These are phyloP conservation scores for Lomographa bimaculata DNA, from an alignment of 2,888 invertebrate genomes.

Conservation along the genomic window DNA sequence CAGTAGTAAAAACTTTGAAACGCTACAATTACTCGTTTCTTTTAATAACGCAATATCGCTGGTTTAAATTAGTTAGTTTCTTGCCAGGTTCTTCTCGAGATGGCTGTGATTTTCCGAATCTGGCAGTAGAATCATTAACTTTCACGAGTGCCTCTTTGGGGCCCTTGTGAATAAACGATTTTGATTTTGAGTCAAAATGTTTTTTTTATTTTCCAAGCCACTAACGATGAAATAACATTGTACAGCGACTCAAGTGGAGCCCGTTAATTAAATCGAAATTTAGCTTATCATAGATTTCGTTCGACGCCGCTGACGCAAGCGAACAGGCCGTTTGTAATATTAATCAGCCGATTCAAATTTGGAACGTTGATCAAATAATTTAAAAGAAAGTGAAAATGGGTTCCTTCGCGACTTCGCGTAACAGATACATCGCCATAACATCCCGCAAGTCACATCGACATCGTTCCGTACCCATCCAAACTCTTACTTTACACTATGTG, in stretches of 20 bases:
- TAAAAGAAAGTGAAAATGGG: slow-evolving; percentile 77
- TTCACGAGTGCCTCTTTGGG: no score
- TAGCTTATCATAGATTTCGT: slow-evolving; percentile 38
- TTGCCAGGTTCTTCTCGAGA: no score
- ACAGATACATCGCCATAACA: slow-evolving; percentile 20
- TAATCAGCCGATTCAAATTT: slow-evolving; percentile 60
- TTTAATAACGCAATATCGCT: no score
- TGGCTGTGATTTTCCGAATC: no score
- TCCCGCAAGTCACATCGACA: slow-evolving; percentile 8
- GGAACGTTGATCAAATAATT: slow-evolving; percentile 60
- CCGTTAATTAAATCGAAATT: slow-evolving; percentile 32
- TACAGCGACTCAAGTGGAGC: slow-evolving; percentile 1
- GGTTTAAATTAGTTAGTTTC: no score
- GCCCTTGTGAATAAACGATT: no score
- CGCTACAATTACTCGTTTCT: no score
- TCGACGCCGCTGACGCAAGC: slow-evolving; percentile 48
- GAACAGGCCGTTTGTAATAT: slow-evolving; percentile 47
- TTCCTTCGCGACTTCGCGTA: slow-evolving; percentile 44
- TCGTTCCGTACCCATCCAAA: slow-evolving; percentile 3
- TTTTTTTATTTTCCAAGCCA: no score
- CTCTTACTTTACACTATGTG: neutral
- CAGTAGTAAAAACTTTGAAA: no score
- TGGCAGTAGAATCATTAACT: no score
- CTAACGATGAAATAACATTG: slow-evolving; percentile 3
- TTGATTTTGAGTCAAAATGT: no score